Percentiles rank a stretch among this genome's conserved stretches.
These are phyloP conservation scores for Enteromius treurensis DNA, from an alignment of 2,797 vertebrate species.

Conservation along the genomic window DNA sequence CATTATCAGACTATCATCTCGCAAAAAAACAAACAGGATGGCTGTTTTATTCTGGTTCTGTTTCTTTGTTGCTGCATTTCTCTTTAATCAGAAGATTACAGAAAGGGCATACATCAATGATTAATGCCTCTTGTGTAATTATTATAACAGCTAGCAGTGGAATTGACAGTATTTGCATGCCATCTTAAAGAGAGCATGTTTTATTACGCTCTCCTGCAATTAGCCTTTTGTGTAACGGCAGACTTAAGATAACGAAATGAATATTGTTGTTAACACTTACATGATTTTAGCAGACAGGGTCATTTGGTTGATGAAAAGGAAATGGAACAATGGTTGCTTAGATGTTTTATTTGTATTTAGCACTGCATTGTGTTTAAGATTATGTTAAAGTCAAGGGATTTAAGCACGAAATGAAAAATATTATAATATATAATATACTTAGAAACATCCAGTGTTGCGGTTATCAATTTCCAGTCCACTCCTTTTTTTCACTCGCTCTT, in stretches of 20 bases:
- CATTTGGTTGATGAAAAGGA: neutral
- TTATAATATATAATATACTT: neutral
- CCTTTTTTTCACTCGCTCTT: constrained; percentile 19
- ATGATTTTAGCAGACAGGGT: constrained; percentile 14
- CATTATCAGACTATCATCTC: constrained; percentile 31
- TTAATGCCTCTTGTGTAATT: constrained; percentile 52
- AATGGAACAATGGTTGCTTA: neutral
- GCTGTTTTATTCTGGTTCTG: constrained; percentile 33
- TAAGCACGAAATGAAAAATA: neutral
- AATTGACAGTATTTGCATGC: constrained; percentile 53
- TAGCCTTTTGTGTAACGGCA: constrained; percentile 41
- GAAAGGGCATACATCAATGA: constrained; percentile 55
- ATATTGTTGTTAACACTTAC: constrained; percentile 28
- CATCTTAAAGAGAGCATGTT: constrained; percentile 53
- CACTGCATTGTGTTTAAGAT: neutral
- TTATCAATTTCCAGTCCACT: constrained; percentile 27
- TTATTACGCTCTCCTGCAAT: constrained; percentile 55
- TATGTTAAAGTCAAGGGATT: neutral
- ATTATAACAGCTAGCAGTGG: constrained; percentile 55
- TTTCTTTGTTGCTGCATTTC: constrained; percentile 30
- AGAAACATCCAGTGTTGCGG: constrained; percentile 30
- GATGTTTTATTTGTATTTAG: neutral
- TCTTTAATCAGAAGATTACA: constrained; percentile 58
- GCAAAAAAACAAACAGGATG: constrained; percentile 17
- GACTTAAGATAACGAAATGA: constrained; percentile 50